Evolutionary conservation across 1,140 invertebrate genomes (phyloP).

Genomic region (Trachymyrmex septentrionalis): DNA sequence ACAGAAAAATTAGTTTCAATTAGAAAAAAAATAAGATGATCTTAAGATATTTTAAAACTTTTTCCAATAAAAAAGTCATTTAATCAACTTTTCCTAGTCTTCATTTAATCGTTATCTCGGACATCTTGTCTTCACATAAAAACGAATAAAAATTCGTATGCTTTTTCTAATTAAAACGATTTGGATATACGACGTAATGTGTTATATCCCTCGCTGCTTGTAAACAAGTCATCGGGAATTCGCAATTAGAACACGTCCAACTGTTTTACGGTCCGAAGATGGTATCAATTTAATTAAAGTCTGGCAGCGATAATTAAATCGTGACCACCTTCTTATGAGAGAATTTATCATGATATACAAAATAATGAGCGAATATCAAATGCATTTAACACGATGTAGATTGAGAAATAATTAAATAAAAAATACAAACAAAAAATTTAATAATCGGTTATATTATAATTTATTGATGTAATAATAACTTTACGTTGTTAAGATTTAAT

Average conservation of each 20-base stretch:
- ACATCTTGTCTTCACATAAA: background rate
- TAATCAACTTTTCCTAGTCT: background rate
- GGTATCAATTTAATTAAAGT: slow-evolving; percentile 52
- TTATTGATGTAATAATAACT: background rate
- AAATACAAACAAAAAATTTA: background rate
- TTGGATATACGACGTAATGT: background rate
- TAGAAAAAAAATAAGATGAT: background rate
- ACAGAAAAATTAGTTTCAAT: background rate
- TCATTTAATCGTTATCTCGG: background rate
- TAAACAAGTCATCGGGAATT: slow-evolving; percentile 41
- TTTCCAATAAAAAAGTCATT: background rate
- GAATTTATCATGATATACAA: slow-evolving; percentile 26
- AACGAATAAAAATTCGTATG: slow-evolving; percentile 17
- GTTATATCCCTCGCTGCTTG: background rate
- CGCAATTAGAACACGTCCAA: slow-evolving; percentile 46
- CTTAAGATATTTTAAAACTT: slow-evolving; percentile 1
- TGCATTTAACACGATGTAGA: background rate
- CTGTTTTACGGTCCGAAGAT: slow-evolving; percentile 50
- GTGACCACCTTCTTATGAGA: background rate
- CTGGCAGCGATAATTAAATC: slow-evolving; percentile 26
- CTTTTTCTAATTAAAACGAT: slow-evolving; percentile 41
- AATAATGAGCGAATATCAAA: slow-evolving; percentile 4
- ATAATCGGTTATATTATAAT: background rate
- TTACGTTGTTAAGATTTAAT: background rate
- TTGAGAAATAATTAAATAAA: background rate